Base-by-base conservation (phyloP, 2,888 invertebrate species). In the Epinotia nisella region DNA sequence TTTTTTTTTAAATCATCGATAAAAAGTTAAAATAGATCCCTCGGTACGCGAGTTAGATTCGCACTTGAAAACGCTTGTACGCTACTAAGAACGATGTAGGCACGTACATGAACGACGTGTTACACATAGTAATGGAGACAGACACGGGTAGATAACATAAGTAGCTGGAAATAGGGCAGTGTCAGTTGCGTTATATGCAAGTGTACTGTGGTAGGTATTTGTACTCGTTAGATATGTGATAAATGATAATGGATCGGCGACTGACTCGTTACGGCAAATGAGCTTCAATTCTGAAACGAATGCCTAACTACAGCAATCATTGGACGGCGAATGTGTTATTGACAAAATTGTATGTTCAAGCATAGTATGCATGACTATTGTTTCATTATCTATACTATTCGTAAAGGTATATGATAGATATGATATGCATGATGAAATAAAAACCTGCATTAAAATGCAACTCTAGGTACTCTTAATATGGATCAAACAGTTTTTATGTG, bases 121-220 rank as follows among this genome's bases (percentile, higher is more conserved):
- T n/a, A n/a, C n/a, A 7, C n/a, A 7, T 49, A 49, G n/a, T 49
- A 49, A 49, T 49, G 49, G 15, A n/a, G 7, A 49, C 49, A 49
- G 49, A 49, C n/a, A 49, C 53, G 19, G 21, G 41, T 19, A 56
- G 55, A 66, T 56, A 41, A 56, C 55, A 64, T 24, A n/a, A n/a
- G n/a, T n/a, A 65, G 55, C 65, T 55, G 68, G 19, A 69, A 51
- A 58, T 69, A 39, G 69, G 39, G 53, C 69, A 69, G 21, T 59
- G 60, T 53, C 69, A 69, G 60, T 68, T 59, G 49, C 21, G 60
- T 60, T 60, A 51, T 11, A 10, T 56, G 55, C 41, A 55, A 66
- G 55, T 66, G 41, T 41, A 66, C 29, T 45, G 15, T 61, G 19
- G 15, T 51, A 53, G 39, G 53, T 39, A 55, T 65, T 13, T 66